Evolutionary conservation across 2,888 invertebrate genomes (phyloP).

Genomic region (Chaetoderma sp.): DNA sequence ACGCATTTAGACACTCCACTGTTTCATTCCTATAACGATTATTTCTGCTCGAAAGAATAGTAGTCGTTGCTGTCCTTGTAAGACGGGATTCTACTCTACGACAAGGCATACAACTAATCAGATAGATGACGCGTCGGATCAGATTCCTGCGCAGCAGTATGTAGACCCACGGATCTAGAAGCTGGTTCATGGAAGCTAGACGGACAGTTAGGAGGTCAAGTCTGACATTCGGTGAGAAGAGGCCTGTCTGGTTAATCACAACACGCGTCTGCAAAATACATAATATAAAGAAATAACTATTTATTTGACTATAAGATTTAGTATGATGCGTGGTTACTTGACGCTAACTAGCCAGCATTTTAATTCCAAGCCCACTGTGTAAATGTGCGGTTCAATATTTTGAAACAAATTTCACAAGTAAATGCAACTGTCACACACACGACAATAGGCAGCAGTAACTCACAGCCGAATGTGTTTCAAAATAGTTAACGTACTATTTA

Average conservation of each 20-base stretch:
- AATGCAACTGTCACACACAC: too few relatives aligned
- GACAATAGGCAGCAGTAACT: too few relatives aligned
- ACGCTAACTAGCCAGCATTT: too few relatives aligned
- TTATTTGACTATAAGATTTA: too few relatives aligned
- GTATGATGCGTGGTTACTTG: too few relatives aligned
- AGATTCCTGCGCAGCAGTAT: slow-evolving; percentile 64
- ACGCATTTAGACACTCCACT: not conserved
- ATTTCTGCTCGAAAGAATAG: too few relatives aligned
- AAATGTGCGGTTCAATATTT: too few relatives aligned
- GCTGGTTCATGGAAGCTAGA: slow-evolving; percentile 65
- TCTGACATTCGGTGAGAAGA: slow-evolving; percentile 27
- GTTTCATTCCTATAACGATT: not conserved
- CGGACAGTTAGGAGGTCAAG: slow-evolving; percentile 59
- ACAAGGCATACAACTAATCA: slow-evolving; percentile 20
- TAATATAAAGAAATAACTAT: not conserved
- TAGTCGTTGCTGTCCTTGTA: not conserved
- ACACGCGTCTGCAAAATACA: slow-evolving; percentile 43
- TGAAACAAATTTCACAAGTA: too few relatives aligned
- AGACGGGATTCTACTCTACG: not conserved
- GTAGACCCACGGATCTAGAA: slow-evolving; percentile 69
- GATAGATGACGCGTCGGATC: slow-evolving; percentile 41
- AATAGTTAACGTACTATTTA: too few relatives aligned
- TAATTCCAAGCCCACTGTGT: too few relatives aligned
- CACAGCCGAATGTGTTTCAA: too few relatives aligned
- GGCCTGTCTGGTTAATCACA: slow-evolving; percentile 41